Percentiles rank a stretch among this genome's conserved stretches.
Evolutionary conservation across 2,113 vertebrate species (phyloP).

Genomic region (Entomyzon cyanotis): DNA sequence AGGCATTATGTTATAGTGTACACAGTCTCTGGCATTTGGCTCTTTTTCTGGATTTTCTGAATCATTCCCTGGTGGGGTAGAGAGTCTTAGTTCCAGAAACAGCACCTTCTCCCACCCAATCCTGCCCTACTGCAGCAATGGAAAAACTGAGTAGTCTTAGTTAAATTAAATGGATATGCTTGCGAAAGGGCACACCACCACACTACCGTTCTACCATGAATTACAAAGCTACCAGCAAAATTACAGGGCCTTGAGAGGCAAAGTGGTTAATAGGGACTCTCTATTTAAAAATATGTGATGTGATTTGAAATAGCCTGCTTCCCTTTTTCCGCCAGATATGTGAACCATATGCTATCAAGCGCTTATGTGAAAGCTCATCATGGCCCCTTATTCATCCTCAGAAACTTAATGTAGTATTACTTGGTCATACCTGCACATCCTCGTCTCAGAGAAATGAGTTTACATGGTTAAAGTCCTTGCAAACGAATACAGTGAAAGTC

Average conservation of each 20-base stretch:
- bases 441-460: neutral
- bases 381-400: neutral
- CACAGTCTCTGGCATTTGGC: neutral
- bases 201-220: neutral
- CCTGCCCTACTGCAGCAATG: neutral
- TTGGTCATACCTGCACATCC: neutral
- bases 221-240: neutral
- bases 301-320: neutral
- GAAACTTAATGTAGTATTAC: neutral
- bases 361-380: neutral
- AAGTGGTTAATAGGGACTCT: neutral
- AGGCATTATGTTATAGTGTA: neutral
- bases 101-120: neutral
- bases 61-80: conserved; percentile 4
- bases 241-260: neutral
- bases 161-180: neutral
- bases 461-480: neutral
- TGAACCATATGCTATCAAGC: neutral
- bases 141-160: neutral
- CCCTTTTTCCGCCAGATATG: neutral
- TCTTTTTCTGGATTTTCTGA: conserved; percentile 38
- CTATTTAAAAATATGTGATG: neutral
- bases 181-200: neutral
- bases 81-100: neutral
- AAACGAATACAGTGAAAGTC: neutral